Base-by-base conservation (phyloP, 2,888 invertebrate genomes). In the Tyria jacobaeae region DNA sequence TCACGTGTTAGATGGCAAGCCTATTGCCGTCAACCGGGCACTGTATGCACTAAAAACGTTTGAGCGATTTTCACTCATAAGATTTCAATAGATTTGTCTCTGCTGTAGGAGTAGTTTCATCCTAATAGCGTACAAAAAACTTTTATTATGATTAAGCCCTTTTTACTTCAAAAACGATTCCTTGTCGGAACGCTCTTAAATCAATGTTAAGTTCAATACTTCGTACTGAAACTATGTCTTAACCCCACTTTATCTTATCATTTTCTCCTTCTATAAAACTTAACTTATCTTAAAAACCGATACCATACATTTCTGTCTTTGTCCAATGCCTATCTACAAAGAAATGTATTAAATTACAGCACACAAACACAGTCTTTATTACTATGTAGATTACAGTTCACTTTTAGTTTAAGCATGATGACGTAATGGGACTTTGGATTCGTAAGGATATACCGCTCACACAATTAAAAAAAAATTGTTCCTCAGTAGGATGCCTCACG, bases 201-300 rank as follows among this genome's bases (percentile, higher is more conserved):
- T 57, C 48, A 57, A 57, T 37, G 27, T 27, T 57, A 35, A 49
- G 27, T 50, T 25, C 17, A 57, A 57, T 50, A 50, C 31, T 6
- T n/a, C 12, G 24, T 27, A 48, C 25, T 24, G 34, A n/a, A 31
- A 39, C 27, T 49, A 27, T n/a, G n/a, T n/a, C n/a, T n/a, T n/a
- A n/a, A n/a, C n/a, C n/a, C n/a, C n/a, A n/a, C n/a, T n/a, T n/a
- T n/a, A n/a, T n/a, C n/a, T n/a, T n/a, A n/a, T n/a, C n/a, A n/a
- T n/a, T n/a, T n/a, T n/a, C n/a, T n/a, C n/a, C n/a, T n/a, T n/a
- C n/a, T n/a, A n/a, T n/a, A n/a, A n/a, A n/a, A n/a, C n/a, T n/a
- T n/a, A n/a, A n/a, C 37, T 57, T 57, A 57, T 50, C 49, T 39
- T 39, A 6, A 39, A 50, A 17, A 49, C 49, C 17, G 49, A n/a